Conservation (phyloP, 2,888 invertebrate species). For the Caenorhabditis panamensis region DNA sequence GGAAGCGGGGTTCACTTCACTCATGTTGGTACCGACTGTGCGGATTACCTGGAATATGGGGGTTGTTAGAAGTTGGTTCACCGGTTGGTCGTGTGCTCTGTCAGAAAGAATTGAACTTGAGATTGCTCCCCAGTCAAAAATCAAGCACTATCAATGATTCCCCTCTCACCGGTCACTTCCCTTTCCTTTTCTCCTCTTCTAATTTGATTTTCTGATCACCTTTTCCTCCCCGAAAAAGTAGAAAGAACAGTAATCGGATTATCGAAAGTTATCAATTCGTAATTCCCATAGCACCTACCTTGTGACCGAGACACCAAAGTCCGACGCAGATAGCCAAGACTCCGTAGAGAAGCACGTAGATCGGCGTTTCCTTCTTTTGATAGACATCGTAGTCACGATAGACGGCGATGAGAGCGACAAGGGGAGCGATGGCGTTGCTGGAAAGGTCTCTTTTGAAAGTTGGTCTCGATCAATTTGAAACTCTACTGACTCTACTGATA, state of each 20-base stretch:
- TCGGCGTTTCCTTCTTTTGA: conserved; percentile 90
- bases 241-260: no score
- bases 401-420: conserved; percentile 94
- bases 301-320: conserved; percentile 94
- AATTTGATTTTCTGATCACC: conserved; percentile 31
- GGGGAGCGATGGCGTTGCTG: conserved; percentile 95
- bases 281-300: no score
- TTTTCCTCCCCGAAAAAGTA: no score
- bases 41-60: conserved; percentile 89
- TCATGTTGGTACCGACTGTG: conserved; percentile 96
- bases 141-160: not conserved
- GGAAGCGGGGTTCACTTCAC: conserved; percentile 95
- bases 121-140: conserved; percentile 6
- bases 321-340: conserved; percentile 95
- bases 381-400: conserved; percentile 88
- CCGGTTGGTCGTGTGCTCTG: no score
- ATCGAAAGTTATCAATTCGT: no score
- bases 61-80: no score
- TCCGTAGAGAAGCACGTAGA: conserved; percentile 93
- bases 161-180: conserved; percentile 10
- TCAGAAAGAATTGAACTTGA: no score
- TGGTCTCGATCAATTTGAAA: not conserved
- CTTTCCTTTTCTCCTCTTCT: no score
- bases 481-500: conserved; percentile 27
- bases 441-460: conserved; percentile 10